Conservation (phyloP, 2,113 vertebrate genomes). For the Pseudonaja textilis region DNA sequence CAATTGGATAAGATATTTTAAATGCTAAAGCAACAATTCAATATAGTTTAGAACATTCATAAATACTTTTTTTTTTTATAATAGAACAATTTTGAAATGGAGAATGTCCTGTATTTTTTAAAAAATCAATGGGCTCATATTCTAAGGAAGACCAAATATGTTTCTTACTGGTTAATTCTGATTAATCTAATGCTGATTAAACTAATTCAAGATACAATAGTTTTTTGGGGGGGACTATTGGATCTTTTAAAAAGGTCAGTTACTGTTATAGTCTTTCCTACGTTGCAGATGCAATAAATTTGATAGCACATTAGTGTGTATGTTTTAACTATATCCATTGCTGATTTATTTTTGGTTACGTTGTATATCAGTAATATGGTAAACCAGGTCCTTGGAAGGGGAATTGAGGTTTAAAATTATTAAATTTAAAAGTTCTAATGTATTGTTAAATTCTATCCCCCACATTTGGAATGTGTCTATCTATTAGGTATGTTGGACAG, state of each 20-base stretch:
- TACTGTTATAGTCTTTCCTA: neutral
- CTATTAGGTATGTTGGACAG: neutral
- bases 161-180: neutral
- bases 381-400: neutral
- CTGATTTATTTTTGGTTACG: neutral
- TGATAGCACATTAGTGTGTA: neutral
- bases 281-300: neutral
- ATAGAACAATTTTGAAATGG: neutral
- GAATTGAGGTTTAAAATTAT: neutral
- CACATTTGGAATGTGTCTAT: neutral
- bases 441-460: neutral
- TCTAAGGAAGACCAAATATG: too few species aligned
- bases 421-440: neutral
- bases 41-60: neutral
- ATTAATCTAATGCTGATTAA: too few species aligned
- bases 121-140: too few species aligned
- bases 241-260: neutral
- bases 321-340: neutral
- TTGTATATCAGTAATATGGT: neutral
- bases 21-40: neutral
- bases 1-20: neutral
- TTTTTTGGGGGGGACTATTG: neutral
- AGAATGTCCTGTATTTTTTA: too few species aligned
- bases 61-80: neutral
- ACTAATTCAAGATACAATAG: neutral